A percentile compares a stretch with the other conserved stretches of the same genome.
phyloP scores from a whole-genome alignment of 2,888 invertebrate genomes.

The Macroteleia sp. region DNA sequence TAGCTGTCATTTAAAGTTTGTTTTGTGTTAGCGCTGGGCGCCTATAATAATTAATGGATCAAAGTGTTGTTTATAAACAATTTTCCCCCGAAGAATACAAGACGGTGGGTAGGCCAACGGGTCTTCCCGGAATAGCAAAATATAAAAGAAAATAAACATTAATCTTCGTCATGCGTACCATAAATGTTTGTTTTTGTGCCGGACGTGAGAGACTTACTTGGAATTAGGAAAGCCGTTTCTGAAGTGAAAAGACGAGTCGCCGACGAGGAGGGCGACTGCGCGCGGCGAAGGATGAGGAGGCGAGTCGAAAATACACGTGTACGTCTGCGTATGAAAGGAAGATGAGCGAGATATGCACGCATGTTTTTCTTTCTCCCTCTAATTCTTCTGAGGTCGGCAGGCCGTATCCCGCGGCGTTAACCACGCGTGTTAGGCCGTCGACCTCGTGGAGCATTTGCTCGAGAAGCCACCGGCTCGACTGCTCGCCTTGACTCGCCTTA shows the following conservation, averaged over 20 bases:
- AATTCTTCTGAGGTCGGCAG: constrained; percentile 54
- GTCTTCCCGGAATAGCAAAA: no score
- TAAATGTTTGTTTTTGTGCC: constrained; percentile 19
- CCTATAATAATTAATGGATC: no score
- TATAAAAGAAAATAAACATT: constrained; percentile 17
- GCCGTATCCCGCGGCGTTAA: constrained; percentile 77
- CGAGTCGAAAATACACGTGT: constrained; percentile 21
- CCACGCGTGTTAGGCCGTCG: constrained; percentile 82
- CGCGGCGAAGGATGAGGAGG: constrained; percentile 11
- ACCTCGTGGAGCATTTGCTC: constrained; percentile 78
- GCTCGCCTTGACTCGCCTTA: constrained; percentile 59
- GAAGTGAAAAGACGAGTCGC: constrained; percentile 11
- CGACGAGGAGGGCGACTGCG: not conserved
- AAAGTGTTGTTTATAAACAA: no score
- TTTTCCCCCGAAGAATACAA: no score
- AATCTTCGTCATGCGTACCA: constrained; percentile 18
- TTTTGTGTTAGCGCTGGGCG: no score
- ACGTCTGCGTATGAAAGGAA: constrained; percentile 27
- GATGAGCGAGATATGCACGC: constrained; percentile 33
- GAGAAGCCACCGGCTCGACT: constrained; percentile 60
- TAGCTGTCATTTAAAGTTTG: no score
- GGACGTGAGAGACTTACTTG: constrained; percentile 27
- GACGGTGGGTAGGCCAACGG: no score
- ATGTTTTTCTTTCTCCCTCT: constrained; percentile 20
- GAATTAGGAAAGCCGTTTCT: constrained; percentile 24